A percentile compares a stretch with the other conserved stretches of the same genome.
phyloP scores from a whole-genome alignment of 1,140 invertebrate species.

The Sinonovacula constricta region DNA sequence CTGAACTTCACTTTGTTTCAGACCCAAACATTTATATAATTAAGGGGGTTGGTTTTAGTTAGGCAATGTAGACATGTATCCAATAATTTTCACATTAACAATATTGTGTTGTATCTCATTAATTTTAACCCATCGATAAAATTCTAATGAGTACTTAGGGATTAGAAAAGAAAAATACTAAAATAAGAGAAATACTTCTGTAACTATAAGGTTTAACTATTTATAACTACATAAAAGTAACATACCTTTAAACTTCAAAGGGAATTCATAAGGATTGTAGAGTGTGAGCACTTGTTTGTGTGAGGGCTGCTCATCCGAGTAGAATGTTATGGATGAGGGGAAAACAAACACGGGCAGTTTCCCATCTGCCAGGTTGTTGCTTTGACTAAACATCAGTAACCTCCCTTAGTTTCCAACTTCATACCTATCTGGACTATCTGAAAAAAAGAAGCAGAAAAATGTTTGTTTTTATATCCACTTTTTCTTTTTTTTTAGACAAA shows the following conservation, averaged over 20 bases:
- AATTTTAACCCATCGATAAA: too few relatives aligned
- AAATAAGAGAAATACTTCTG: not conserved
- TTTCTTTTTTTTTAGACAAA: too few relatives aligned
- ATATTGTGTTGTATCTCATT: too few relatives aligned
- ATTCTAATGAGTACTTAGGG: not conserved
- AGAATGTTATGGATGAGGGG: constrained; percentile 88
- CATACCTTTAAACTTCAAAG: constrained; percentile 91
- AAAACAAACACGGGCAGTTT: constrained; percentile 88
- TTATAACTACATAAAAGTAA: not conserved
- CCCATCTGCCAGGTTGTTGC: constrained; percentile 62
- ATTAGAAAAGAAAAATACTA: not conserved
- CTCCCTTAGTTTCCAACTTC: constrained; percentile 48
- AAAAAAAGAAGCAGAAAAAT: too few relatives aligned
- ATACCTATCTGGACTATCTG: too few relatives aligned
- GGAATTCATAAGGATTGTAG: constrained; percentile 93
- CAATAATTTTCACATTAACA: too few relatives aligned
- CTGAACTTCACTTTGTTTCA: too few relatives aligned
- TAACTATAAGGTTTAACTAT: not conserved
- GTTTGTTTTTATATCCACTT: too few relatives aligned
- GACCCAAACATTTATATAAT: too few relatives aligned
- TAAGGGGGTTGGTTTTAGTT: too few relatives aligned
- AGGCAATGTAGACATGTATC: too few relatives aligned
- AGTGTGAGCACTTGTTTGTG: constrained; percentile 91
- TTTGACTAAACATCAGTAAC: constrained; percentile 43
- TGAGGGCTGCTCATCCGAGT: constrained; percentile 85